Percentiles rank a stretch among this genome's conserved stretches.
Evolutionary conservation across 2,797 vertebrate genomes (phyloP).

Genomic region (Coregonus ussuriensis): DNA sequence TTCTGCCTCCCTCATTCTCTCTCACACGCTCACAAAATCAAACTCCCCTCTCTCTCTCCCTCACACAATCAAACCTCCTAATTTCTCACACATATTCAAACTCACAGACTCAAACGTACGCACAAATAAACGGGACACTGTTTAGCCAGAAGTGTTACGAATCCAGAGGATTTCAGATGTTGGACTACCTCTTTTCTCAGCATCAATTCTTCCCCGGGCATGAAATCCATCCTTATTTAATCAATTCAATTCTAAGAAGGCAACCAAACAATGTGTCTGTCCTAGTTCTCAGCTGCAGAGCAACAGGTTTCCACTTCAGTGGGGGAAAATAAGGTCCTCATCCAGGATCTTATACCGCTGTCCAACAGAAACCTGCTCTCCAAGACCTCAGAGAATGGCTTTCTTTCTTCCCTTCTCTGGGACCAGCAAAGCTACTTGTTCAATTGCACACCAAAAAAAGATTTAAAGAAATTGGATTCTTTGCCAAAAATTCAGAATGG

Average conservation of each 20-base stretch:
- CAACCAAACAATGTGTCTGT: not conserved
- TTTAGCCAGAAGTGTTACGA: constrained; percentile 2
- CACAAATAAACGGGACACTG: constrained; percentile 1
- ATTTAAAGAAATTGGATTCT: constrained; percentile 9
- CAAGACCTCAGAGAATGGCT: not conserved
- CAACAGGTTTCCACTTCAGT: constrained; percentile 27
- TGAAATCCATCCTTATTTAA: constrained; percentile 21
- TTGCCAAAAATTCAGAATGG: constrained; percentile 33
- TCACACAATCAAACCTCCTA: not conserved
- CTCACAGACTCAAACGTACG: constrained; percentile 26
- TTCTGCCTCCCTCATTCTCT: not conserved
- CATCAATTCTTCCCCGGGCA: constrained; percentile 1
- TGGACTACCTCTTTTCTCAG: constrained; percentile 7
- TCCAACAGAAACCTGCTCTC: constrained; percentile 27
- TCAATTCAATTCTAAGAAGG: constrained; percentile 8
- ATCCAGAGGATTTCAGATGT: constrained; percentile 16
- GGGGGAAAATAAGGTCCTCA: constrained; percentile 30
- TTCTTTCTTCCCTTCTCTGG: not conserved
- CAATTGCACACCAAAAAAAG: not conserved
- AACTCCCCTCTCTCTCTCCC: not conserved
- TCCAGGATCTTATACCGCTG: constrained; percentile 18
- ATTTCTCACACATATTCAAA: constrained; percentile 20
- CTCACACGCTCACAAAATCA: constrained; percentile 30
- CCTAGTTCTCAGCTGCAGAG: constrained; percentile 23
- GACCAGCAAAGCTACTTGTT: constrained; percentile 26